A percentile compares a stretch with the other conserved stretches of the same genome.
Evolutionary conservation across 2,113 vertebrate genomes (phyloP).

Genomic region (Strigops habroptila): DNA sequence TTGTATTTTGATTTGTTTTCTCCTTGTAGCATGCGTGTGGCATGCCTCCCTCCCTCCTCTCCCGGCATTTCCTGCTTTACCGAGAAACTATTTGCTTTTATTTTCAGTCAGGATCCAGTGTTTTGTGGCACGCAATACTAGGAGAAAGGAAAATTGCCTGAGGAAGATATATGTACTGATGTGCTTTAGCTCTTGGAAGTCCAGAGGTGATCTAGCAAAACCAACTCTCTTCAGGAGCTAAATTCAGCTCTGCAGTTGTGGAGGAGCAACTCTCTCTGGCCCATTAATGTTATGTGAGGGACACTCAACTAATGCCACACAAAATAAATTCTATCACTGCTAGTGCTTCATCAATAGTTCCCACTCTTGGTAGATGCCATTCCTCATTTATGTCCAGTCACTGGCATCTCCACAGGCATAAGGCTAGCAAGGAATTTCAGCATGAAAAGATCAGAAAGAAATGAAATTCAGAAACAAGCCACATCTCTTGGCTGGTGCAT

Average conservation of each 20-base stretch:
- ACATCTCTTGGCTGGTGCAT: neutral
- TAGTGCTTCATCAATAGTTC: neutral
- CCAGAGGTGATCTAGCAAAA: neutral
- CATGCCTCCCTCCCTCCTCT: neutral
- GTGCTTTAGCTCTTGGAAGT: neutral
- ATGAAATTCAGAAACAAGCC: neutral
- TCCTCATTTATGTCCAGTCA: neutral
- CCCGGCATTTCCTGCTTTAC: neutral
- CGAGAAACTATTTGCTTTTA: neutral
- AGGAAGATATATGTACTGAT: neutral
- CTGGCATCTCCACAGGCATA: neutral
- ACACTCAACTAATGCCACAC: neutral
- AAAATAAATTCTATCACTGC: neutral
- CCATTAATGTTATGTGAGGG: neutral
- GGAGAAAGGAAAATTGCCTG: neutral
- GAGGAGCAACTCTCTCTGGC: neutral
- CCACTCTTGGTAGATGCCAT: neutral
- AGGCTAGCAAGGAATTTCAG: neutral
- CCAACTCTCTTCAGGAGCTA: neutral
- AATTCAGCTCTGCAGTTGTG: neutral
- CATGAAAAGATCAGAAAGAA: neutral
- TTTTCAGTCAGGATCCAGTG: neutral
- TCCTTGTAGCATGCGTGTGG: neutral
- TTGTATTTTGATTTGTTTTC: neutral
- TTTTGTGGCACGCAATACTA: neutral